Evolutionary conservation across 2,797 vertebrate species (phyloP).

Genomic region (Odontamblyopus lacepedii): DNA sequence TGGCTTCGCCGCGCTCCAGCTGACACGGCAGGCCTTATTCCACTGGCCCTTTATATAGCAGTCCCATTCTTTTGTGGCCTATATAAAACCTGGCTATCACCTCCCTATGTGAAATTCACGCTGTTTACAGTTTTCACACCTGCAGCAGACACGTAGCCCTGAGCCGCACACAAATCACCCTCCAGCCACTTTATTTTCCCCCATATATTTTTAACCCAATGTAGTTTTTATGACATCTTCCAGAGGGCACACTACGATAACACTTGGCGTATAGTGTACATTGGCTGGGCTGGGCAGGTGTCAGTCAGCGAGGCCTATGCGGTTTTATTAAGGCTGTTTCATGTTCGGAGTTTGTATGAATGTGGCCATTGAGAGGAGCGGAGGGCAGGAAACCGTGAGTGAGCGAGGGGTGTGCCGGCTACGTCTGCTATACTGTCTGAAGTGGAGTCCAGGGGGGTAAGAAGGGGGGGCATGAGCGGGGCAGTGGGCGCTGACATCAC

Average conservation of each 20-base stretch:
- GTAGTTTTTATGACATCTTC: conserved; percentile 54
- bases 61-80: conserved; percentile 31
- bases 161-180: conserved; percentile 19
- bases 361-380: conserved; percentile 63
- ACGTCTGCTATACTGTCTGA: conserved; percentile 55
- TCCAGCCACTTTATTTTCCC: conserved; percentile 37
- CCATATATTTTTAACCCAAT: conserved; percentile 28
- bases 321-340: conserved; percentile 67
- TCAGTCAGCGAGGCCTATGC: conserved; percentile 58
- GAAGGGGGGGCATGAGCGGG: conserved; percentile 27
- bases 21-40: conserved; percentile 34
- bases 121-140: conserved; percentile 52
- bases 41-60: conserved; percentile 25
- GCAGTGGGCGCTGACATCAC: conserved; percentile 72
- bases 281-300: conserved; percentile 64
- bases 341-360: conserved; percentile 60
- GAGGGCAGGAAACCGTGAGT: conserved; percentile 40
- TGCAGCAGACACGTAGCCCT: conserved; percentile 46
- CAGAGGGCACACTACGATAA: conserved; percentile 58
- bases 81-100: conserved; percentile 38
- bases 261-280: conserved; percentile 60
- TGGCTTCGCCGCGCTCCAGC: conserved; percentile 19
- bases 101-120: conserved; percentile 12
- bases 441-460: conserved; percentile 55
- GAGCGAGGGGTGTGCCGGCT: conserved; percentile 38